Base-by-base conservation (phyloP, 2,888 invertebrate species). In the Philereme transversata region DNA sequence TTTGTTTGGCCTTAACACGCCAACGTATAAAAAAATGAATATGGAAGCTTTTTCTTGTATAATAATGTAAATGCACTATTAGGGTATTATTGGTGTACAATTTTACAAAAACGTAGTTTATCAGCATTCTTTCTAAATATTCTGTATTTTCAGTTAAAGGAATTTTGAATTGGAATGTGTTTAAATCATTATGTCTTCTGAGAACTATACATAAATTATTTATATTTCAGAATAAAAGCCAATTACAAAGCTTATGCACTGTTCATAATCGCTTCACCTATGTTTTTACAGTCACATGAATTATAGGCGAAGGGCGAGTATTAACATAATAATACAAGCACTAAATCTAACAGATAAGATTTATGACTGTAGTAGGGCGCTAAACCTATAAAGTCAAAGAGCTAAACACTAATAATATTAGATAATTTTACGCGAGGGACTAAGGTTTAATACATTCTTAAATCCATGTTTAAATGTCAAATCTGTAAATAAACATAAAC, bases 181-280 rank as follows among this genome's bases (percentile, higher is more conserved):
- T 22, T 22, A 22, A 22, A 1, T 1, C 22, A 22, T 22, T n/a
- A 22, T 22, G 22, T 22, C 22, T 22, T 22, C 22, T 22, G 22
- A 22, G 22, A 22, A 22, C 22, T 22, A 22, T 22, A 22, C 22
- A 22, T 22, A 22, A 22, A 22, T 22, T 22, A 22, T 22, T 22
- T 22, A 22, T 22, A 22, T 22, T 22, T 22, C 22, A 22, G 22
- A 22, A 3, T 22, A 22, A 22, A 22, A 22, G 22, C 22, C 76
- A 78, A 81, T 86, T 83, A 85, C 77, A 71, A 78, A 78, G 81
- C 79, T 78, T 72, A 76, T 78, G 82, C 81, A 78, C 73, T 64
- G 68, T 77, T 81, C 79, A 69, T 81, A 82, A 86, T 85, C 79
- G 78, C 77, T 80, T 75, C 65, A 71, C 69, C 65, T 35, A 50